phyloP scores from a whole-genome alignment of 2,113 vertebrate genomes.

The Dasypus novemcinctus region DNA sequence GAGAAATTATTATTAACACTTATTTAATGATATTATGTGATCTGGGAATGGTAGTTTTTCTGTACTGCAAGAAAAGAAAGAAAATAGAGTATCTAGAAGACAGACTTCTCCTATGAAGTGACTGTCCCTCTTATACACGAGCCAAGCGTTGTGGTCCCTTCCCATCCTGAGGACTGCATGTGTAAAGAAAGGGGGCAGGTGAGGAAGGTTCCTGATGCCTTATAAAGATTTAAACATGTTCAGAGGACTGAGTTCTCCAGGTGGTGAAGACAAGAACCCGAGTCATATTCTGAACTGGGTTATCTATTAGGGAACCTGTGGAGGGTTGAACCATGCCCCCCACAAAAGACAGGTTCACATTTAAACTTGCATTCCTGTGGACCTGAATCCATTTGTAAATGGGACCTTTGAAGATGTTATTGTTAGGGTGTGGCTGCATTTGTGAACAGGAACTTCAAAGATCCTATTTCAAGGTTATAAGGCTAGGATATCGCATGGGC shows the following conservation, averaged over 20 bases:
- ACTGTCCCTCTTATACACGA: not conserved
- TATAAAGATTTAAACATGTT: not conserved
- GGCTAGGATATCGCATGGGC: no score
- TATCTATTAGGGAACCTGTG: not conserved
- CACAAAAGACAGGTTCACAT: no score
- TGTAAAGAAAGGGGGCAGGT: not conserved
- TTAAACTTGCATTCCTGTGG: no score
- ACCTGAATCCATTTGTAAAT: no score
- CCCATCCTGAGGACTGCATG: fast-evolving
- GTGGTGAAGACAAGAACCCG: not conserved
- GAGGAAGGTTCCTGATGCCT: not conserved
- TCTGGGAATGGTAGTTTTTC: not conserved
- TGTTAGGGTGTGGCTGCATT: no score
- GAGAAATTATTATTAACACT: not conserved
- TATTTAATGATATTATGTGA: not conserved
- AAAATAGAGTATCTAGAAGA: not conserved
- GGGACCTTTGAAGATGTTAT: no score
- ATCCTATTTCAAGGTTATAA: no score
- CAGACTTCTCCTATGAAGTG: not conserved
- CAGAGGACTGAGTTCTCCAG: not conserved
- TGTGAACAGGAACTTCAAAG: no score
- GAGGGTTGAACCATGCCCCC: no score
- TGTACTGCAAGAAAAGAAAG: not conserved
- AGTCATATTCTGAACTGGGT: not conserved
- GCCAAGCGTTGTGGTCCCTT: not conserved